phyloP scores from a whole-genome alignment of 2,797 vertebrate species.

The Acipenser oxyrinchus region DNA sequence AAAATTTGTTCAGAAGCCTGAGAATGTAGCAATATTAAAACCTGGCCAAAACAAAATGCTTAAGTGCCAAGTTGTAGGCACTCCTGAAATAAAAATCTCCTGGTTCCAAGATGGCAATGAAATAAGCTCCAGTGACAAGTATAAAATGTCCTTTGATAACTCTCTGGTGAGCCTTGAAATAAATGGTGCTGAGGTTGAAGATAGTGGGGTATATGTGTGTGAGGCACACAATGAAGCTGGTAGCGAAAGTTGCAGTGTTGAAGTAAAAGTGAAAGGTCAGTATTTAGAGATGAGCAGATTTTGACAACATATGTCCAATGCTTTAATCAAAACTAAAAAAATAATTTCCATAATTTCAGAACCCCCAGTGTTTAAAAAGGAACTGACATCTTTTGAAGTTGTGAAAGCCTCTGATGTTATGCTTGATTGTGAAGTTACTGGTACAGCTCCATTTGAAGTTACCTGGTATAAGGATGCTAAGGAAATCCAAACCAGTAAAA shows the following conservation, averaged over 20 bases:
- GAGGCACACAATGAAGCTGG: conserved; percentile 93
- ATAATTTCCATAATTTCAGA: conserved; percentile 57
- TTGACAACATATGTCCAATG: no score
- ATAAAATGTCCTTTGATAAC: conserved; percentile 67
- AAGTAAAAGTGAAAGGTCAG: conserved; percentile 95
- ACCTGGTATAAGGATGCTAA: conserved; percentile 88
- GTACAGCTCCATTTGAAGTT: conserved; percentile 82
- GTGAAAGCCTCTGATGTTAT: conserved; percentile 70
- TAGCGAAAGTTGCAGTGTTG: conserved; percentile 89
- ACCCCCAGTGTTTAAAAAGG: conserved; percentile 76
- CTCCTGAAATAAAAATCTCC: conserved; percentile 81
- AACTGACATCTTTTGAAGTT: conserved; percentile 64
- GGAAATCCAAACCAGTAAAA: conserved; percentile 83
- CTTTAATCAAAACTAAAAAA: no score
- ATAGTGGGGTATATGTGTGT: conserved; percentile 85
- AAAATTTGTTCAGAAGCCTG: conserved; percentile 80
- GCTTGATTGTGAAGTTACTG: conserved; percentile 75
- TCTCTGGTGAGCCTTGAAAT: conserved; percentile 80
- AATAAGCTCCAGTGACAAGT: conserved; percentile 64
- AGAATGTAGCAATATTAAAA: conserved; percentile 73
- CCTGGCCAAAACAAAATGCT: conserved; percentile 76
- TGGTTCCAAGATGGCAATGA: conserved; percentile 94
- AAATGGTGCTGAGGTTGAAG: conserved; percentile 58
- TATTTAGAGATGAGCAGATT: conserved; percentile 22
- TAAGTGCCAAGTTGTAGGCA: conserved; percentile 86